Evolutionary conservation across 2,113 vertebrate species (phyloP), one percentile per base, ranked within the genome.

Genomic region (Aptenodytes patagonicus): DNA sequence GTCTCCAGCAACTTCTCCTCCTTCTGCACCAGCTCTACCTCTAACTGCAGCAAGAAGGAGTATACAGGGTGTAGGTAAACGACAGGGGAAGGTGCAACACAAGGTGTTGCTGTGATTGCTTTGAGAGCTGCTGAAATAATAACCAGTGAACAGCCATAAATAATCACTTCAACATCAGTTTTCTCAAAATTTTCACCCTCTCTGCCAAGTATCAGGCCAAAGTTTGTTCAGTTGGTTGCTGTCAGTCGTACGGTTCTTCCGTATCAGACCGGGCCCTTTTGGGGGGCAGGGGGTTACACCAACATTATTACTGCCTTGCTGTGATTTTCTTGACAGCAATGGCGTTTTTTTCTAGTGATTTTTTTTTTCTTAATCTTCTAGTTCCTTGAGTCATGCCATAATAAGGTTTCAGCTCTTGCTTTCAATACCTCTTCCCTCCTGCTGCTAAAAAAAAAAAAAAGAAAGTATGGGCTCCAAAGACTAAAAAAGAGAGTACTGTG

Each of bases 1-100:
- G 97, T 99, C 89, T 99, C 99, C 97, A 99, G 93, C 90, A 99
- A 62, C 84, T 98, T 98, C 81, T 98, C 97, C 96, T 99, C 99
- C 42, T 98, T 98, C 72, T 98, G 98, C 22, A 97, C 90, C 85
- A 99, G 95, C 69, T 97, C 97, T n/a, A 96, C 76, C 97, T 99
- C 98, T 24, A 99, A 97, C 99, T 99, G 79, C 61, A 57, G 77
- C 2, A 4, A 86, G 85, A 65, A 85, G n/a, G 77, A 69, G 58
- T 38, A n/a, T 24, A 70, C 10, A 34, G 26, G 52, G 55, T 18
- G 29, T 6, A 36, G 34, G 44, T 81, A 47, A 82, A n/a, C 0
- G 5, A 18, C 8, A 34, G 34, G 36, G 62, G 66, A 76, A 61
- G 25, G 61, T 19, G 42, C 42, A 31, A 57, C 38, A 25, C 36